Evolutionary conservation across 2,888 invertebrate species (phyloP).

Genomic region (Nymphalis polychloros): DNA sequence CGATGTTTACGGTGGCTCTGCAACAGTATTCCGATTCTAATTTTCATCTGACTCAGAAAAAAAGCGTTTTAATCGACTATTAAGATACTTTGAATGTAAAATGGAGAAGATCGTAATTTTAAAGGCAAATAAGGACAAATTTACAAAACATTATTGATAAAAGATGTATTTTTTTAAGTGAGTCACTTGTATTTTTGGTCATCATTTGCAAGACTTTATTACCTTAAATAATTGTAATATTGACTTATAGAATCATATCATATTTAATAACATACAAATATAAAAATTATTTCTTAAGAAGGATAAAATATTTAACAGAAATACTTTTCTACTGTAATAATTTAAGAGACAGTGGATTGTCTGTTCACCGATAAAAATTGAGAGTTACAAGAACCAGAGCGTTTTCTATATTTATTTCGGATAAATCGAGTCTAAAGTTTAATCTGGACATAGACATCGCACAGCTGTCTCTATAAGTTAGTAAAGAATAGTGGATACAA

Average conservation of each 20-base stretch:
- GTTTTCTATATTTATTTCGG: constrained; percentile 11
- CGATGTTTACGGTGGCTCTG: constrained; percentile 67
- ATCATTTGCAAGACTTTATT: too few relatives aligned
- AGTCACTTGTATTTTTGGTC: too few relatives aligned
- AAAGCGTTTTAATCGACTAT: constrained; percentile 53
- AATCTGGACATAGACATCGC: constrained; percentile 39
- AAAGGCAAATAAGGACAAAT: constrained; percentile 6
- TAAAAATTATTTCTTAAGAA: too few relatives aligned
- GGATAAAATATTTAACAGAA: neutral
- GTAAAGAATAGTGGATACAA: constrained; percentile 36
- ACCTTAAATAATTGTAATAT: too few relatives aligned
- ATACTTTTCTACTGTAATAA: neutral
- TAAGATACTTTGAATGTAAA: constrained; percentile 15
- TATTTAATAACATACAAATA: too few relatives aligned
- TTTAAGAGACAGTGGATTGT: neutral
- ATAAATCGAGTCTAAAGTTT: constrained; percentile 40
- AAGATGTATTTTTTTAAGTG: neutral
- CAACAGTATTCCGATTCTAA: constrained; percentile 66
- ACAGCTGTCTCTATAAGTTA: constrained; percentile 35
- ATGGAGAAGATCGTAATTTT: constrained; percentile 8
- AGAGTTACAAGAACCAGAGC: constrained; percentile 5
- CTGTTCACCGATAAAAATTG: neutral
- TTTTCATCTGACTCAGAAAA: constrained; percentile 31
- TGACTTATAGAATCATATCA: too few relatives aligned
- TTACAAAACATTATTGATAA: neutral